A percentile compares a stretch with the other conserved stretches of the same genome.
phyloP scores from a whole-genome alignment of 2,113 vertebrate species.

The Empidonax traillii region DNA sequence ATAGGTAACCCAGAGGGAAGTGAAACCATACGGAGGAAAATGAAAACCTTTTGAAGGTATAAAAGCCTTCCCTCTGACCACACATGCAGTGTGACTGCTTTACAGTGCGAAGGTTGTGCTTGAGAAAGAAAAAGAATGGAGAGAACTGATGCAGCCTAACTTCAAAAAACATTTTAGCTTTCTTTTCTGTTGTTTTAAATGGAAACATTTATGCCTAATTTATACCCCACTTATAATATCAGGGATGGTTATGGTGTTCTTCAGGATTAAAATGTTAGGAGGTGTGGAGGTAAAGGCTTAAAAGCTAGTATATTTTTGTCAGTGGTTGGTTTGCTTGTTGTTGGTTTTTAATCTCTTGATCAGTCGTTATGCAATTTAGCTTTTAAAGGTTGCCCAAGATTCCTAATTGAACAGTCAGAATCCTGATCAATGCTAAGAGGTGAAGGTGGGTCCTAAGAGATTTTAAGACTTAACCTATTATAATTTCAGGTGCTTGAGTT shows the following conservation, averaged over 20 bases:
- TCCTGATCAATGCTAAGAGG: background rate
- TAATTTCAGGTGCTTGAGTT: background rate
- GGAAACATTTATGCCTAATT: background rate
- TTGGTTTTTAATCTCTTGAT: background rate
- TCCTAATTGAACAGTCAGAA: background rate
- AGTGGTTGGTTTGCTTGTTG: background rate
- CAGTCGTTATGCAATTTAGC: background rate
- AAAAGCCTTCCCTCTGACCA: background rate
- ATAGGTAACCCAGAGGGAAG: background rate
- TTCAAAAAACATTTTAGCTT: background rate
- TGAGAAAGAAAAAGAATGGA: background rate
- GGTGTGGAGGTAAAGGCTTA: background rate
- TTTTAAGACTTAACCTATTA: background rate
- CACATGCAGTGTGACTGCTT: accelerated
- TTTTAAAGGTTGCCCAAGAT: background rate
- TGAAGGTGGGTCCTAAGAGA: accelerated
- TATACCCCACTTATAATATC: background rate
- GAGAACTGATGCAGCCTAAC: background rate
- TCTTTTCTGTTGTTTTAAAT: background rate
- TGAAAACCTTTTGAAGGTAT: background rate
- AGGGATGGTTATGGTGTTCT: background rate
- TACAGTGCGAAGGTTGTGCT: background rate
- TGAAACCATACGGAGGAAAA: background rate
- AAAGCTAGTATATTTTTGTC: background rate
- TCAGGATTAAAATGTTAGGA: background rate